These are phyloP conservation scores for Periparus ater DNA, from an alignment of 2,797 vertebrate species.

Conservation along the genomic window DNA sequence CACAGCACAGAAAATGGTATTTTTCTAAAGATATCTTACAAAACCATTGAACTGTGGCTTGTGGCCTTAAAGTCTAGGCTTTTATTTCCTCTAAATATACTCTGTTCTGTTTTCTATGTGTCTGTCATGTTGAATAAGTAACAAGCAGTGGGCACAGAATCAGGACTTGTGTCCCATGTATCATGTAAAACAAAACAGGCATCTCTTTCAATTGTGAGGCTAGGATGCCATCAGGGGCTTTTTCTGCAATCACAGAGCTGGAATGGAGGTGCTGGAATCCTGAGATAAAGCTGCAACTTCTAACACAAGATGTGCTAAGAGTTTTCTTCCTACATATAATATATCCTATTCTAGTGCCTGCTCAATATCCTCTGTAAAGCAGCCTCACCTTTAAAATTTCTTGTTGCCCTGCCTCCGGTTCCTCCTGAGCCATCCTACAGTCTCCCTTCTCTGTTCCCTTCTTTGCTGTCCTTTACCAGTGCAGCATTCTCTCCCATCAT, in stretches of 20 bases:
- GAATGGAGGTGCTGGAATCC: not conserved
- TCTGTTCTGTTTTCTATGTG: constrained; percentile 1
- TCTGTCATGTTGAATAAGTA: constrained; percentile 28
- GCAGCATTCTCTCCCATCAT: not conserved
- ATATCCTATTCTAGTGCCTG: not conserved
- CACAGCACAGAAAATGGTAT: not conserved
- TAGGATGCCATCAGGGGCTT: not conserved
- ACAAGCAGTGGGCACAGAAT: not conserved
- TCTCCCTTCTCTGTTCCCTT: not conserved
- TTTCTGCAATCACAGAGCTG: not conserved
- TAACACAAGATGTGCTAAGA: not conserved
- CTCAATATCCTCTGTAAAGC: not conserved
- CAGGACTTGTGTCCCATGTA: not conserved
- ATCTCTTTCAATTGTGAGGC: not conserved
- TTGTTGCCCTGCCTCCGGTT: not conserved
- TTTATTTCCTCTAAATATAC: constrained; percentile 55
- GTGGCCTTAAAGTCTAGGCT: not conserved
- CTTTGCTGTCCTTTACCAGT: not conserved
- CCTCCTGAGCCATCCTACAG: not conserved
- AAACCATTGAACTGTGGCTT: constrained; percentile 10
- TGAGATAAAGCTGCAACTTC: not conserved
- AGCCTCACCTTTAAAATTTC: not conserved
- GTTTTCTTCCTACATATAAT: not conserved
- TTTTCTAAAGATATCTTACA: constrained; percentile 21
- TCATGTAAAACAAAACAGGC: constrained; percentile 16